Percentiles rank a stretch among this genome's conserved stretches.
Conservation (phyloP, 2,888 invertebrate species). For the Drosophila eohydei region DNA sequence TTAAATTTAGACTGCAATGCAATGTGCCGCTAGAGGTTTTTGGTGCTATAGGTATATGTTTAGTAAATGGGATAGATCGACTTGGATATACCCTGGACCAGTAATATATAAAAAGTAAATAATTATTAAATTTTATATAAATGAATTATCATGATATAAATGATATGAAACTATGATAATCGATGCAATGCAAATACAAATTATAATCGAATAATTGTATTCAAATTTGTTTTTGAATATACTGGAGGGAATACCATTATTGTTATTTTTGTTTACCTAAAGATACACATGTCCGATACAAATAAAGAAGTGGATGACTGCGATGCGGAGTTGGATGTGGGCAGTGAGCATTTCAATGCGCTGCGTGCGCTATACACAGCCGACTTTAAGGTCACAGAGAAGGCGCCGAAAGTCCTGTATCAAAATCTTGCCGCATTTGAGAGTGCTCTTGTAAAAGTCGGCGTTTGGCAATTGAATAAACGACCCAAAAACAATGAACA, state of each 20-base stretch:
- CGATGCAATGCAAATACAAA: background rate
- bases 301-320: background rate
- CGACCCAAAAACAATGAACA: constrained; percentile 28
- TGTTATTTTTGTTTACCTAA: background rate
- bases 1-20: background rate
- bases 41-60: background rate
- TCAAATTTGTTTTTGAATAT: background rate
- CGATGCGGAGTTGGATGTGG: constrained; percentile 85
- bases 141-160: too few species aligned
- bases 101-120: too few species aligned
- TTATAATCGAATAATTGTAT: background rate
- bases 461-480: constrained; percentile 76
- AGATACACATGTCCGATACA: constrained; percentile 18
- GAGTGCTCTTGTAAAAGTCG: constrained; percentile 83
- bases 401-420: constrained; percentile 87
- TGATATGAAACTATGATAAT: too few species aligned
- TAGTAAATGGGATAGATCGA: background rate
- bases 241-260: background rate
- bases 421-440: constrained; percentile 90
- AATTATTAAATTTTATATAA: too few species aligned
- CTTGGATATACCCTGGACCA: background rate
- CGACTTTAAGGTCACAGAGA: constrained; percentile 85
- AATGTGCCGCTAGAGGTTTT: background rate
- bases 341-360: constrained; percentile 88
- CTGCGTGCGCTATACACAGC: constrained; percentile 88